Conservation (phyloP, 1,140 invertebrate genomes). For the Probaryconus sp. region DNA sequence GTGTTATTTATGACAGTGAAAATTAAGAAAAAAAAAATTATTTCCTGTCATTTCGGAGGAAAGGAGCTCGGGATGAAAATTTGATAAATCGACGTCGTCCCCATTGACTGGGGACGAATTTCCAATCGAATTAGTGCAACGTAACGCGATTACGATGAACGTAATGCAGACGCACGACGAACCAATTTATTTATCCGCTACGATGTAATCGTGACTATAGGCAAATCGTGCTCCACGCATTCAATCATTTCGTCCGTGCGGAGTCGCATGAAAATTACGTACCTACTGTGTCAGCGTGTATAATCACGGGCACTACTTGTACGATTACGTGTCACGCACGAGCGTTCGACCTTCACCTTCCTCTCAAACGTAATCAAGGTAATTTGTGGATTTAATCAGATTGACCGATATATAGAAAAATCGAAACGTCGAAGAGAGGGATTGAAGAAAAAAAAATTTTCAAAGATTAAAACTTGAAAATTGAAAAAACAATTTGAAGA, state of each 20-base stretch:
- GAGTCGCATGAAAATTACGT: constrained; percentile 31
- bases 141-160: constrained; percentile 30
- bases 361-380: constrained; percentile 27
- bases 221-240: constrained; percentile 15
- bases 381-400: constrained; percentile 49
- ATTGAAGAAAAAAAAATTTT: constrained; percentile 4
- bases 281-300: constrained; percentile 18
- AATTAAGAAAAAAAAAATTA: too few species aligned
- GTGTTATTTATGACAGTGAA: too few species aligned
- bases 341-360: constrained; percentile 60
- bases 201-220: constrained; percentile 29
- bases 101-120: too few species aligned
- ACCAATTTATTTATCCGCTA: constrained; percentile 24
- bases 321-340: constrained; percentile 52
- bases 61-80: too few species aligned
- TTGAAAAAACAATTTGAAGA: too few species aligned
- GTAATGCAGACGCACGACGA: constrained; percentile 4
- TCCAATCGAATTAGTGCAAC: too few species aligned
- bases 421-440: not conserved
- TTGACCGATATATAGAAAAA: constrained; percentile 41
- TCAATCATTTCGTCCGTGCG: constrained; percentile 21
- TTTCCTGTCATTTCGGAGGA: too few species aligned
- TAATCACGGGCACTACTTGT: constrained; percentile 23
- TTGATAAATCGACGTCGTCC: too few species aligned
- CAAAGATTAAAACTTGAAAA: too few species aligned